Conservation (phyloP, 2,113 vertebrate species). For the Hucho hucho region DNA sequence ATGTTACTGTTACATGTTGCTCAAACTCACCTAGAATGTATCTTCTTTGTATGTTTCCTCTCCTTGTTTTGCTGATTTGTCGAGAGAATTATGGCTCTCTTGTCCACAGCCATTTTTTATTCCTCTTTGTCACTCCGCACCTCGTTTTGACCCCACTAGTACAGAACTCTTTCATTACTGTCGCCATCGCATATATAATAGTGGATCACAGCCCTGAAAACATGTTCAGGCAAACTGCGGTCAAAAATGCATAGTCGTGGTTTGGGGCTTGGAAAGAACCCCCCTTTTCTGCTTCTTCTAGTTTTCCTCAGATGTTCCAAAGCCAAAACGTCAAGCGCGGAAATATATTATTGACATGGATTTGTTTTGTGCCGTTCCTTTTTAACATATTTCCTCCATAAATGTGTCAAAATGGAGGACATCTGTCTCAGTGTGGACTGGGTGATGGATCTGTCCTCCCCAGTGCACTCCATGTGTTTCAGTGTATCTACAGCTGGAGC, state of each 20-base stretch:
- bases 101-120: constrained; percentile 13
- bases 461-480: constrained; percentile 47
- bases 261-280: constrained; percentile 41
- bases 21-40: not conserved
- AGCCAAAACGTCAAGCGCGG: constrained; percentile 27
- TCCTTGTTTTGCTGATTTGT: not conserved
- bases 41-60: not conserved
- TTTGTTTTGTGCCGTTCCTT: constrained; percentile 49
- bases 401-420: constrained; percentile 51
- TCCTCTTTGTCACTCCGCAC: constrained; percentile 18
- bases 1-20: not conserved
- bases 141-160: constrained; percentile 41
- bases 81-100: not conserved
- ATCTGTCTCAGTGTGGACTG: constrained; percentile 37
- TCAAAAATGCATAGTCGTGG: constrained; percentile 47
- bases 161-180: constrained; percentile 51
- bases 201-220: constrained; percentile 43
- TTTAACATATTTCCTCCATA: constrained; percentile 35
- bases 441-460: constrained; percentile 37
- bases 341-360: constrained; percentile 51
- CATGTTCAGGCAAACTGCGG: constrained; percentile 55
- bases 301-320: constrained; percentile 45
- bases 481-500: constrained; percentile 34
- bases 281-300: constrained; percentile 8
- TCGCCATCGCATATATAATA: constrained; percentile 47